Percentiles rank a stretch among this genome's conserved stretches.
These are phyloP conservation scores for Acrobasis repandana DNA, from an alignment of 2,888 invertebrate species.

Conservation along the genomic window DNA sequence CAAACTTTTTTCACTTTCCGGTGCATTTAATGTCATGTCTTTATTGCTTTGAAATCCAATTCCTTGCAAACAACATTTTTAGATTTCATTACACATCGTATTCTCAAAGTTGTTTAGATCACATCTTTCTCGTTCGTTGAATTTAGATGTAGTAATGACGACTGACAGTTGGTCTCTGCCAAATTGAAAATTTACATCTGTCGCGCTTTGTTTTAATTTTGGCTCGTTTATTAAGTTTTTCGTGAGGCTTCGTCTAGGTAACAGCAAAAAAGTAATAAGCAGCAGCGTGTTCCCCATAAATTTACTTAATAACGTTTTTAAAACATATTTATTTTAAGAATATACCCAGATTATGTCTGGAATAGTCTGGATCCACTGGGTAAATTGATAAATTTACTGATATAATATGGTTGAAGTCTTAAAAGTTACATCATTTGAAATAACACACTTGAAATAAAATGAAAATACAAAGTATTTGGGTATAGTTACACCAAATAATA, in stretches of 20 bases:
- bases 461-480: no score
- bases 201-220: slow-evolving; percentile 32
- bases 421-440: no score
- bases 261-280: neutral
- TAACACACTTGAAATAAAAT: no score
- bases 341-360: neutral
- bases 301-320: neutral
- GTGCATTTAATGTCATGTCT: slow-evolving; percentile 25
- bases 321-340: neutral
- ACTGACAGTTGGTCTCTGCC: slow-evolving; percentile 29
- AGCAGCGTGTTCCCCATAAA: neutral
- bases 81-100: neutral
- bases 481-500: no score
- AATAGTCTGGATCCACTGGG: no score
- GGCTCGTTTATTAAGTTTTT: slow-evolving; percentile 26
- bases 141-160: slow-evolving; percentile 24
- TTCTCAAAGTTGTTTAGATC: neutral
- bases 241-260: neutral
- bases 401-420: no score
- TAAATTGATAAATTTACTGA: no score
- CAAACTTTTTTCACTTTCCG: slow-evolving; percentile 44
- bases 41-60: neutral
- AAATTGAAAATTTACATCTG: slow-evolving; percentile 34
- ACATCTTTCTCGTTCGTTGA: slow-evolving; percentile 4
- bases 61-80: neutral